Conservation (phyloP, 2,797 vertebrate genomes). For the Ceyx erithaca region DNA sequence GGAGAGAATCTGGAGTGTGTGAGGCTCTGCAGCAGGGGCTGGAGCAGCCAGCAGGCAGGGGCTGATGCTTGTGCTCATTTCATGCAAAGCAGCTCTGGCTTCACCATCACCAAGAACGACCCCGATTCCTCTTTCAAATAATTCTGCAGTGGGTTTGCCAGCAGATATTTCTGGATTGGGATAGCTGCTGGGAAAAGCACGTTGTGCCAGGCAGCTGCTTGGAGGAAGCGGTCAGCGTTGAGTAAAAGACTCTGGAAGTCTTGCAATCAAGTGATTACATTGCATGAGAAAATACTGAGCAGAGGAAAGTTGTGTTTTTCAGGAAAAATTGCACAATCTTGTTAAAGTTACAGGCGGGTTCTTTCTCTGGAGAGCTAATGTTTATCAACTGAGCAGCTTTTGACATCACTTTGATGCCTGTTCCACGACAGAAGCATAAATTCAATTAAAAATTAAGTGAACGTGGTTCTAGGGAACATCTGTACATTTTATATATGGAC, state of each 20-base stretch:
- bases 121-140: not conserved
- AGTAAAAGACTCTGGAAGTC: not conserved
- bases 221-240: not conserved
- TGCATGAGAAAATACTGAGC: slow-evolving; percentile 12
- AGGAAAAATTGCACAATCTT: slow-evolving; percentile 18
- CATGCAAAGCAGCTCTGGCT: not conserved
- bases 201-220: not conserved
- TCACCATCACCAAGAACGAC: rapidly evolving
- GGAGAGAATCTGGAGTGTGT: not conserved
- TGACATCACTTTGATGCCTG: not conserved
- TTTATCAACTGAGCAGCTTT: not conserved
- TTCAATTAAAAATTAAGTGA: slow-evolving; percentile 6
- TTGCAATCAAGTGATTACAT: not conserved
- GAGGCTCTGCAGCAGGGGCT: not conserved
- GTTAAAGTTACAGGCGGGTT: not conserved
- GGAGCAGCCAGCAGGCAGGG: not conserved
- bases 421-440: not conserved
- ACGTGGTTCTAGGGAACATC: not conserved
- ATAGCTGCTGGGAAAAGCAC: not conserved
- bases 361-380: not conserved
- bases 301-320: slow-evolving; percentile 2
- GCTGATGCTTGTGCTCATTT: rapidly evolving
- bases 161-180: not conserved
- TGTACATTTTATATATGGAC: not conserved
- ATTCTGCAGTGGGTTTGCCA: not conserved